Evolutionary conservation across 2,888 invertebrate species (phyloP).

Genomic region (Linyphia triangularis): DNA sequence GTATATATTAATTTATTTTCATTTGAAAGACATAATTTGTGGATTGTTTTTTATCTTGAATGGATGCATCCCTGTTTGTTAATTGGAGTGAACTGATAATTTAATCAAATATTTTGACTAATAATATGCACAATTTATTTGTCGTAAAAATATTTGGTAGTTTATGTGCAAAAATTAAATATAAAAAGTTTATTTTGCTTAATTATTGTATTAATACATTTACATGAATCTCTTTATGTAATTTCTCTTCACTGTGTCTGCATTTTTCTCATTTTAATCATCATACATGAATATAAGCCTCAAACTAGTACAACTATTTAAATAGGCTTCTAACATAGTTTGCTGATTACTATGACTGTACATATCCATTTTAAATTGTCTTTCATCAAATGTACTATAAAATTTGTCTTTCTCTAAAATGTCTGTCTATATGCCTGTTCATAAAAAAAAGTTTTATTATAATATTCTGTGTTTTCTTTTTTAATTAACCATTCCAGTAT

Average conservation of each 20-base stretch:
- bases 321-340: neutral
- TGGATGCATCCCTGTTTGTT: neutral
- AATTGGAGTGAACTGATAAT: neutral
- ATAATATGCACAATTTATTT: neutral
- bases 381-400: slow-evolving; percentile 15
- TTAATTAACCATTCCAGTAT: slow-evolving; percentile 8
- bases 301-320: neutral
- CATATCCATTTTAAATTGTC: slow-evolving; percentile 30
- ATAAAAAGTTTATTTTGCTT: neutral
- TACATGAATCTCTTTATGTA: neutral
- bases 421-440: slow-evolving; percentile 2
- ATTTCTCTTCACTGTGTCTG: neutral
- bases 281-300: neutral
- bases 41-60: slow-evolving; percentile 34
- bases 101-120: neutral
- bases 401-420: slow-evolving; percentile 1
- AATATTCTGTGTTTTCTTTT: neutral
- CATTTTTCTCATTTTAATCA: neutral
- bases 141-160: neutral
- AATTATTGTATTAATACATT: neutral
- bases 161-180: neutral
- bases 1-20: slow-evolving; percentile 57
- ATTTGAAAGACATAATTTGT: slow-evolving; percentile 36
- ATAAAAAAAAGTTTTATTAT: neutral
- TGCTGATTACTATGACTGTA: slow-evolving; percentile 8